Evolutionary conservation across 2,888 invertebrate genomes (phyloP), one percentile per base, ranked within the genome.

Genomic region (Acrobasis suavella): DNA sequence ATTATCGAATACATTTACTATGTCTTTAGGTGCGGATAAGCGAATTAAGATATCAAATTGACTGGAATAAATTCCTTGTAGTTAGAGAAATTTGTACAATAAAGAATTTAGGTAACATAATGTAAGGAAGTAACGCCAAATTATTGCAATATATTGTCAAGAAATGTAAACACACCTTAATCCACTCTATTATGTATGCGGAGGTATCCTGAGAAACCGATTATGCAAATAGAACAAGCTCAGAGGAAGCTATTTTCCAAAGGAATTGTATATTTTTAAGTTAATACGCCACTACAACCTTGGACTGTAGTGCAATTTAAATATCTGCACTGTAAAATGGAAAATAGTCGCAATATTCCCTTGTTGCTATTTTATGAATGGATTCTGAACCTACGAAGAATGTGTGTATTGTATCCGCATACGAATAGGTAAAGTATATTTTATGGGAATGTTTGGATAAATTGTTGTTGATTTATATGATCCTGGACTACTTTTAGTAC

Each of bases 191-290:
- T 66, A 66, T 64, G 66, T 64, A 66, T 66, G 62, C 66, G 37
- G 49, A 50, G 62, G 60, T 54, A 62, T 59, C 65, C 56, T 65
- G 58, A 51, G 65, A 65, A 64, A 67, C 61, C 64, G 61, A 65
- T 67, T 67, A 67, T 65, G 65, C 65, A 63, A 67, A 67, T 67
- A 59, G 63, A 62, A 64, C 64, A 64, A 50, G 66, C 56, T 56
- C 64, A 51, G 54, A 62, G 62, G 60, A 62, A 64, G 64, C 62
- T 64, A 62, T 64, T 66, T 61, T 65, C 59, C 60, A 58, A 64
- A 60, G 56, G 64, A 56, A 62, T 56, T 62, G 62, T 63, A 63
- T 64, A 65, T 62, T 65, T 59, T 60, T 60, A 60, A 60, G 50
- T 60, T 60, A 60, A 59, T 59, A 54, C 54, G 38, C 51, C 58